Conservation (phyloP, 2,113 vertebrate species). For the Ranitomeya variabilis region DNA sequence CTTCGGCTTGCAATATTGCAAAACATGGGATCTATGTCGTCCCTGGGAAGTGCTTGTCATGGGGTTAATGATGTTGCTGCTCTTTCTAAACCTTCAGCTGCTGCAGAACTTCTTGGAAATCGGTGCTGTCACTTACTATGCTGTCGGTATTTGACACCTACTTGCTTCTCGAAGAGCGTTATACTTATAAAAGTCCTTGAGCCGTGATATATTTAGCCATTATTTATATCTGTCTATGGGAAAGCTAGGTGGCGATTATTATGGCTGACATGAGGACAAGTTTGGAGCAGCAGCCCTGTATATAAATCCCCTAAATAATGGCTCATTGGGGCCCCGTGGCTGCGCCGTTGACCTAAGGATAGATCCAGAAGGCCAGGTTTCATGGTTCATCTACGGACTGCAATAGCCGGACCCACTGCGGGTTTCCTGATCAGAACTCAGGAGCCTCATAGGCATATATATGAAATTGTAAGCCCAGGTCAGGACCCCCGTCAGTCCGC, state of each 20-base stretch:
- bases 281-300: background rate
- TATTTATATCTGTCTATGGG: background rate
- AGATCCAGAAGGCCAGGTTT: too few species aligned
- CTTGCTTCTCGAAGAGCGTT: background rate
- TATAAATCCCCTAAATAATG: background rate
- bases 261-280: background rate
- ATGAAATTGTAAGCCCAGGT: too few species aligned
- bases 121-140: background rate
- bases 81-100: background rate
- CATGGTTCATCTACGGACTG: too few species aligned
- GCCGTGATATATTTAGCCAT: background rate
- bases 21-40: constrained; percentile 9
- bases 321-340: too few species aligned
- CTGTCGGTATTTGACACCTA: background rate
- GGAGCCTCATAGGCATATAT: too few species aligned
- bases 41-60: background rate
- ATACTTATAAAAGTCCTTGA: background rate
- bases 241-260: background rate
- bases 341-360: too few species aligned
- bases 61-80: background rate
- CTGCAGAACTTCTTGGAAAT: constrained; percentile 18
- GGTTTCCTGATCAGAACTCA: too few species aligned
- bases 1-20: constrained; percentile 2
- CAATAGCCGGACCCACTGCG: too few species aligned
- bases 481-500: too few species aligned